Conservation (phyloP, 2,888 invertebrate species). For the Choreutis nemorana region DNA sequence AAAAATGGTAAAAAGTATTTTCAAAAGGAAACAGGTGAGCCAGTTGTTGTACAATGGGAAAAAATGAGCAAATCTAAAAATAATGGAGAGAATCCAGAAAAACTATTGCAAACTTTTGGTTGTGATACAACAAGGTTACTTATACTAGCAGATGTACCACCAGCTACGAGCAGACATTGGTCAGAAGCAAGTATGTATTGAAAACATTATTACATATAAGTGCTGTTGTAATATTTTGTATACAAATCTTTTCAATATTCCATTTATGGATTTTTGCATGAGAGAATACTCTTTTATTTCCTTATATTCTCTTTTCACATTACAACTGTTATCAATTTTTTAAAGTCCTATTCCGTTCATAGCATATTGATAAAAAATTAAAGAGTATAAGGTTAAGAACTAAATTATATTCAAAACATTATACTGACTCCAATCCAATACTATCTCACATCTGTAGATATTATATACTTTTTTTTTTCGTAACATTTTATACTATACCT, state of each 20-base stretch:
- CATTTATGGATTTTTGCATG: too few species aligned
- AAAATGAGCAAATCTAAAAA: conserved; percentile 99
- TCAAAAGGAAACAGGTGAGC: conserved; percentile 70
- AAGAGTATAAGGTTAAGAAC: neutral
- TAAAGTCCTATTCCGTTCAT: neutral
- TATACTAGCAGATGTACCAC: conserved; percentile 89
- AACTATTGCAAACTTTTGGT: conserved; percentile 80
- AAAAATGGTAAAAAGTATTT: conserved; percentile 68
- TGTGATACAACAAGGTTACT: conserved; percentile 90
- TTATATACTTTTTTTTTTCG: too few species aligned
- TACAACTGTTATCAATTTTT: conserved; percentile 1
- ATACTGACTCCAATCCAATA: too few species aligned
- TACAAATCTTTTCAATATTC: too few species aligned
- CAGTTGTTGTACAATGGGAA: conserved; percentile 84
- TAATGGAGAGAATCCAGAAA: conserved; percentile 94
- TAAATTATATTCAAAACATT: too few species aligned
- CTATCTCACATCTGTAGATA: too few species aligned
- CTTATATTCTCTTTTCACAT: neutral
- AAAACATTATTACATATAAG: too few species aligned
- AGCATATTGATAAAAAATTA: neutral
- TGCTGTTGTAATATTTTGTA: too few species aligned
- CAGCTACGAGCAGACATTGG: conserved; percentile 91
- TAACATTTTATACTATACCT: too few species aligned
- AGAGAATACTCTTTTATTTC: too few species aligned
- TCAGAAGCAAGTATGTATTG: conserved; percentile 76